Evolutionary conservation across 2,113 vertebrate genomes (phyloP).

Genomic region (Xiphophorus hellerii): DNA sequence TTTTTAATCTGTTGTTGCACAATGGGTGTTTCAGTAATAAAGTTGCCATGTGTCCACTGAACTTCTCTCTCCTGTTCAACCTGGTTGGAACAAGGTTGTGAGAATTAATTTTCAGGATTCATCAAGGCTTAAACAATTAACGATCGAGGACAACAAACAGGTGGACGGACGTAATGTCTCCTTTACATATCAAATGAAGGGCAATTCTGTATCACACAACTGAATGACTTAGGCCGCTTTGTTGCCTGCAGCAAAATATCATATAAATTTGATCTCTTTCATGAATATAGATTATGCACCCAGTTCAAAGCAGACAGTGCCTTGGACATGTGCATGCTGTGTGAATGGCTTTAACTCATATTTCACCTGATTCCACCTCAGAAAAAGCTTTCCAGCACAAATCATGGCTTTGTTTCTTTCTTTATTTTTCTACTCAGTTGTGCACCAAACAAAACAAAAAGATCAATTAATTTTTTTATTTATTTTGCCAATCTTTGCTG

Average conservation of each 20-base stretch:
- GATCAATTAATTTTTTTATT: background rate
- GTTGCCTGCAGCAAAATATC: conserved; percentile 1
- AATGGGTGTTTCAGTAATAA: conserved; percentile 23
- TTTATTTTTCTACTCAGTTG: background rate
- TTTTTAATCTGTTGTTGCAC: conserved; percentile 59
- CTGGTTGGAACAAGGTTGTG: conserved; percentile 31
- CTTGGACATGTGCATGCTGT: background rate
- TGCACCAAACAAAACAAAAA: background rate
- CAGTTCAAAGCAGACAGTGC: background rate
- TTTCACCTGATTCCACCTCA: background rate
- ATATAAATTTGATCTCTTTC: background rate
- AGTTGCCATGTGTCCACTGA: background rate
- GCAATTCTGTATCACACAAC: conserved; percentile 43
- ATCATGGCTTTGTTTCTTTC: background rate
- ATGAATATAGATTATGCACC: background rate
- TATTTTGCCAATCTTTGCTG: background rate
- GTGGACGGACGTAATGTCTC: conserved; percentile 45
- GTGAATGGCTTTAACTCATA: background rate
- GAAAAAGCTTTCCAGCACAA: background rate
- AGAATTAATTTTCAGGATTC: conserved; percentile 51
- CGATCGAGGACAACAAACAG: conserved; percentile 47
- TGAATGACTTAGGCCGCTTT: conserved; percentile 8
- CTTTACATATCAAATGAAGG: conserved; percentile 45
- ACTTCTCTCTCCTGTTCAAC: background rate
- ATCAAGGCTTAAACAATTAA: conserved; percentile 58